Conservation (phyloP, 2,797 vertebrate species). For the Rhinatrema bivittatum region DNA sequence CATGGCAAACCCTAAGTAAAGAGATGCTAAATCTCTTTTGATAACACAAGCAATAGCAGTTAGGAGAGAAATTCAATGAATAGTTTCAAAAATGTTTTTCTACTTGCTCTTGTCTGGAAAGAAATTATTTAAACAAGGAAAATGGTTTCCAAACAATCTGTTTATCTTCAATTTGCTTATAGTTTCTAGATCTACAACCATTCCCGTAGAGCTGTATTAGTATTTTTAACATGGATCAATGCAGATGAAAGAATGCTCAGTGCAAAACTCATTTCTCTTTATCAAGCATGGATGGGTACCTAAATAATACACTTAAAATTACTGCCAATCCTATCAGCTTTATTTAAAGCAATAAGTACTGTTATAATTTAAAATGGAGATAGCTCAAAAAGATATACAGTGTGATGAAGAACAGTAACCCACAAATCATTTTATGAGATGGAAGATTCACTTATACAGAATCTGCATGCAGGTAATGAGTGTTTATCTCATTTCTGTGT, state of each 20-base stretch:
- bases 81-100: constrained; percentile 15
- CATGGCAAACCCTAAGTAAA: constrained; percentile 8
- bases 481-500: too few species aligned
- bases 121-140: neutral
- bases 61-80: constrained; percentile 5
- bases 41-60: constrained; percentile 8
- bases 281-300: constrained; percentile 20
- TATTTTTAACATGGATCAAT: constrained; percentile 33
- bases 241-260: constrained; percentile 25
- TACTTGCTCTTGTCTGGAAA: neutral
- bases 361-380: constrained; percentile 25
- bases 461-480: too few species aligned
- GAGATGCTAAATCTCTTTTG: constrained; percentile 1
- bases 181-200: constrained; percentile 20
- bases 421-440: neutral
- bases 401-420: neutral
- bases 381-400: constrained; percentile 2
- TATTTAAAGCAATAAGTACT: constrained; percentile 34
- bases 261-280: constrained; percentile 32
- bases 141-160: constrained; percentile 12
- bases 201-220: constrained; percentile 11
- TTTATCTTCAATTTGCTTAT: constrained; percentile 12
- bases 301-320: constrained; percentile 31
- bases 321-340: constrained; percentile 13
- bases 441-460: too few species aligned